A percentile compares a stretch with the other conserved stretches of the same genome.
phyloP scores from a whole-genome alignment of 1,140 invertebrate genomes.

The Campoletis sonorensis region DNA sequence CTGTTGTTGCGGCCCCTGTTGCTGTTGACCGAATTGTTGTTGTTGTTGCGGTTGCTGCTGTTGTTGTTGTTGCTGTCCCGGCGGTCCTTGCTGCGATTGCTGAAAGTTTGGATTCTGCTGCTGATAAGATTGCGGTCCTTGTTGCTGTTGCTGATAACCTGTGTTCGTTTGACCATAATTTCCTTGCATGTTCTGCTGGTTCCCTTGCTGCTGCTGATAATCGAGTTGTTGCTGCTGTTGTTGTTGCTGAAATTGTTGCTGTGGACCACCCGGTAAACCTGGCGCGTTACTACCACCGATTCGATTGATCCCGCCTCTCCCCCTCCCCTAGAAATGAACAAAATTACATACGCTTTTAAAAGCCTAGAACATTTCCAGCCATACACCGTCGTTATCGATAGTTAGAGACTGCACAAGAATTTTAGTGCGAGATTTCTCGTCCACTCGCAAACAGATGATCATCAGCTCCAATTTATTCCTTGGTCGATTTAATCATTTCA shows the following conservation, averaged over 20 bases:
- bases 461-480: no score
- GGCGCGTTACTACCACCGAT: constrained; percentile 80
- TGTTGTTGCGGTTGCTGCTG: constrained; percentile 57
- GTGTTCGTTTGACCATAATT: constrained; percentile 56
- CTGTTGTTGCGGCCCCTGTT: constrained; percentile 62
- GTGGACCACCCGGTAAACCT: constrained; percentile 71
- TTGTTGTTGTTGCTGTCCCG: constrained; percentile 60
- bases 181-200: constrained; percentile 67
- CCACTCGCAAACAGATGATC: neutral
- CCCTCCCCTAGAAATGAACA: constrained; percentile 76
- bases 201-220: constrained; percentile 67
- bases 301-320: constrained; percentile 77
- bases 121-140: constrained; percentile 67
- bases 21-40: constrained; percentile 59
- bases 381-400: neutral
- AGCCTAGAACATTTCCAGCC: no score
- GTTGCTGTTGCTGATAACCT: constrained; percentile 64
- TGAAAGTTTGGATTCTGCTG: constrained; percentile 59
- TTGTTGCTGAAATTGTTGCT: constrained; percentile 65
- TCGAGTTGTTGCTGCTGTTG: constrained; percentile 67
- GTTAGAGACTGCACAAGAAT: no score
- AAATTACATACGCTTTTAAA: neutral
- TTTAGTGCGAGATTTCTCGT: no score
- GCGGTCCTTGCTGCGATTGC: constrained; percentile 68
- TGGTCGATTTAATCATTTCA: neutral